A percentile compares a stretch with the other conserved stretches of the same genome.
phyloP scores from a whole-genome alignment of 1,140 invertebrate genomes.

The Camponotus floridanus region DNA sequence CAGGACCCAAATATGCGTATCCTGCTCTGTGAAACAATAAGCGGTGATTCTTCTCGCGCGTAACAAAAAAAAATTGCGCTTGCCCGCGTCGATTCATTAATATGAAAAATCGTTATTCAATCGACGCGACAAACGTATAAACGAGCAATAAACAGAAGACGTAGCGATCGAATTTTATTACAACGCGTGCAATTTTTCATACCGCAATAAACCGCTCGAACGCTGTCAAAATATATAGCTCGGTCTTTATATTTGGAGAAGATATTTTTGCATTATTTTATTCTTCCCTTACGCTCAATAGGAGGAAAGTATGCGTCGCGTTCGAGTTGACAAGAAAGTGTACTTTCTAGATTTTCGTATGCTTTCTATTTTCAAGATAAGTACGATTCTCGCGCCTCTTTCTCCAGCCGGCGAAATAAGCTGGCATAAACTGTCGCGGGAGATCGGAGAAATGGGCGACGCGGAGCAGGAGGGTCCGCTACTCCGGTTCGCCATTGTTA shows the following conservation, averaged over 20 bases:
- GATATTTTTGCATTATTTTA: neutral
- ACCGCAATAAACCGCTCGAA: neutral
- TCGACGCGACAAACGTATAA: neutral
- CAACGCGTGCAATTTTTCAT: neutral
- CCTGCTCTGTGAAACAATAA: neutral
- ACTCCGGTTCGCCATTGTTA: neutral
- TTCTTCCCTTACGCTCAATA: neutral
- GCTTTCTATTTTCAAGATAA: too few species aligned
- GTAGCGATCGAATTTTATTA: neutral
- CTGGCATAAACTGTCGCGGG: too few species aligned
- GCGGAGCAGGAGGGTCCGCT: neutral
- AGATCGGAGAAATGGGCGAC: neutral
- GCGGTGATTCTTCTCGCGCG: neutral
- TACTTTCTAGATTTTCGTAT: too few species aligned
- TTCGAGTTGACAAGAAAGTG: too few species aligned
- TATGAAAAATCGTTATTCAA: conserved; percentile 23
- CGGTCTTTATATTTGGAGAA: neutral
- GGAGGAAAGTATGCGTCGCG: neutral
- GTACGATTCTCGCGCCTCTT: too few species aligned
- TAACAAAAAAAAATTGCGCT: neutral
- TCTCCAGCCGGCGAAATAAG: neutral
- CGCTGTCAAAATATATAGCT: neutral
- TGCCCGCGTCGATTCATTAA: neutral
- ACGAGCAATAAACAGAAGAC: conserved; percentile 4
- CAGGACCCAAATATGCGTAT: neutral